phyloP scores from a whole-genome alignment of 2,797 vertebrate genomes.

The Cephalopachus bancanus region DNA sequence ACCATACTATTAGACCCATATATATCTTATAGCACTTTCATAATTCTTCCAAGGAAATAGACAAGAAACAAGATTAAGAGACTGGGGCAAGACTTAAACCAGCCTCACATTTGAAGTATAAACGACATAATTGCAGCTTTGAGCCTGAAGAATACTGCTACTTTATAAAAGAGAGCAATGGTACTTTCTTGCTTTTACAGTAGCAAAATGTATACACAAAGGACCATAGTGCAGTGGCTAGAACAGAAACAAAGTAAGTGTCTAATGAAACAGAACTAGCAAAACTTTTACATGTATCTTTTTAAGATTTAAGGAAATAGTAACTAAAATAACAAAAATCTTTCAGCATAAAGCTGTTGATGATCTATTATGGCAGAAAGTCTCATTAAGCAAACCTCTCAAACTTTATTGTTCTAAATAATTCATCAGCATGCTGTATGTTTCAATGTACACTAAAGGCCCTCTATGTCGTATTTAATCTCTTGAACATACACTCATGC shows the following conservation, averaged over 20 bases:
- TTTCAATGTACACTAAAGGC: not conserved
- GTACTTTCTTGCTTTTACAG: not conserved
- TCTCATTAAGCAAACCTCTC: constrained; percentile 20
- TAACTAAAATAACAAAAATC: constrained; percentile 22
- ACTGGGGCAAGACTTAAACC: constrained; percentile 61
- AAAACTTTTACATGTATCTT: not conserved
- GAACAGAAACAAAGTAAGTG: not conserved
- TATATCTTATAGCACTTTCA: constrained; percentile 37
- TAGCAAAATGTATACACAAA: not conserved
- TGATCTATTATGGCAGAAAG: constrained; percentile 20
- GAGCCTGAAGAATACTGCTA: not conserved
- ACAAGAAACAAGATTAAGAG: constrained; percentile 75
- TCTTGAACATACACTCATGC: not conserved
- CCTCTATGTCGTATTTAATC: not conserved
- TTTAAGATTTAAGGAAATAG: not conserved
- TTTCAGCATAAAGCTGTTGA: not conserved
- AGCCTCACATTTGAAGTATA: constrained; percentile 2
- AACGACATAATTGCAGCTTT: constrained; percentile 1
- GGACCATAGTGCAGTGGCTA: not conserved
- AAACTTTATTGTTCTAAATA: constrained; percentile 9
- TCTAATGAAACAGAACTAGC: not conserved
- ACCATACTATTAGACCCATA: constrained; percentile 11
- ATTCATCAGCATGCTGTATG: accelerated
- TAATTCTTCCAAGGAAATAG: constrained; percentile 67
- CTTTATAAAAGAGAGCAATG: constrained; percentile 24